Conservation (phyloP, 2,113 vertebrate genomes). For the Heterocephalus glaber region DNA sequence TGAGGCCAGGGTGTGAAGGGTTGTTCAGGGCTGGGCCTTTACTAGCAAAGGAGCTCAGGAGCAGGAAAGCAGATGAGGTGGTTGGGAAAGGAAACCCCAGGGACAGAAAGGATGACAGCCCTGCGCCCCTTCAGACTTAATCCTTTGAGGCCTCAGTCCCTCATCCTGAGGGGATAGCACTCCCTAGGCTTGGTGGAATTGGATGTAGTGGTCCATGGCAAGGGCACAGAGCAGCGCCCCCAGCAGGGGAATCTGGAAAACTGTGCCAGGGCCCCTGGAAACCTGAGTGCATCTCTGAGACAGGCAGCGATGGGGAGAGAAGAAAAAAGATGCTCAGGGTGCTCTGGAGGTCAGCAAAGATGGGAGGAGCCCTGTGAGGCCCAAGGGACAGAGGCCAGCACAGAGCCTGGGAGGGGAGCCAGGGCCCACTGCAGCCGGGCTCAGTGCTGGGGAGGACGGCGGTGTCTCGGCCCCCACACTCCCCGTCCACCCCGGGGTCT, state of each 20-base stretch:
- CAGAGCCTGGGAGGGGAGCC: too few relatives aligned
- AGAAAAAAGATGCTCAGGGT: background rate
- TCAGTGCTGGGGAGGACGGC: background rate
- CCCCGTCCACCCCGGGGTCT: background rate
- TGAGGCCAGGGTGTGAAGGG: background rate
- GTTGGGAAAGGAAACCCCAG: background rate
- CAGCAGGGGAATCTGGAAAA: background rate
- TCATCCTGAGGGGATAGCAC: accelerated
- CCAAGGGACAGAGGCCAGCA: background rate
- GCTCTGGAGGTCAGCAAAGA: background rate
- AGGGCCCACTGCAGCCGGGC: background rate
- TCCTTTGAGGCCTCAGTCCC: background rate
- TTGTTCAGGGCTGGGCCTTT: background rate
- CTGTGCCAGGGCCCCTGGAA: background rate
- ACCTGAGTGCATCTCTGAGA: too few relatives aligned
- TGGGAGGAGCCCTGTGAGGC: background rate
- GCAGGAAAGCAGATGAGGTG: too few relatives aligned
- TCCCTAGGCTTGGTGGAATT: background rate
- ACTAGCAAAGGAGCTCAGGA: background rate
- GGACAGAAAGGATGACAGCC: background rate
- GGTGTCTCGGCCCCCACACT: background rate
- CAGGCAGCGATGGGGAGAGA: background rate
- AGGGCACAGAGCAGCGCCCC: accelerated
- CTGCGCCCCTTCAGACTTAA: background rate
- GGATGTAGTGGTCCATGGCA: background rate